phyloP scores from a whole-genome alignment of 2,888 invertebrate genomes.

The Agonopterix subpropinquella region DNA sequence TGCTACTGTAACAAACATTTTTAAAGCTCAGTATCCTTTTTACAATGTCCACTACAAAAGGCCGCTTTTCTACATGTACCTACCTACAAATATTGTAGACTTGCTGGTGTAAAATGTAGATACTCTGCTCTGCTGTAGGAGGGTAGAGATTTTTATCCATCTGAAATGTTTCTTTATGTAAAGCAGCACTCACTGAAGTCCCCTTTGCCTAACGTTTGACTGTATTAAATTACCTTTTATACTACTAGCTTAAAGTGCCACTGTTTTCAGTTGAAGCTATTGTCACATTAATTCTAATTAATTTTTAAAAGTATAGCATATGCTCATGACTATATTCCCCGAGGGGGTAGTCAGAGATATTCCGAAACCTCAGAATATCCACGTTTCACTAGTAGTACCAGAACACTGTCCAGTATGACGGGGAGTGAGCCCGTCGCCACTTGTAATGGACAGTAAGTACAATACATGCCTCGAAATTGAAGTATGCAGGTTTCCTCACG shows the following conservation, averaged over 20 bases:
- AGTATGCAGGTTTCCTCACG: no score
- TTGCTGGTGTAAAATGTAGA: slow-evolving; percentile 6
- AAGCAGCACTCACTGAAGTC: slow-evolving; percentile 13
- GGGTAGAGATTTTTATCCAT: slow-evolving; percentile 9
- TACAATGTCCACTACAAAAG: slow-evolving; percentile 33
- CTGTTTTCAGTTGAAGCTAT: background rate
- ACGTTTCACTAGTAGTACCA: no score
- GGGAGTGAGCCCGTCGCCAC: no score
- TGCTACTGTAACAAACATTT: slow-evolving; percentile 36
- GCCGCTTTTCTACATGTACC: slow-evolving; percentile 20
- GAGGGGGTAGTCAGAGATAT: no score
- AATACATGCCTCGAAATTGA: no score
- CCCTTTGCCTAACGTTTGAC: slow-evolving; percentile 11
- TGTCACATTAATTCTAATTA: no score
- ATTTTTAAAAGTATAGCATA: no score
- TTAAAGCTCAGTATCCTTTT: slow-evolving; percentile 37
- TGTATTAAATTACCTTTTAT: slow-evolving; percentile 13
- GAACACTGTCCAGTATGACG: no score
- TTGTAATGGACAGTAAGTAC: no score
- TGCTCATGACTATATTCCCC: no score
- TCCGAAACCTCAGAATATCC: no score
- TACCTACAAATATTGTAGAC: slow-evolving; percentile 2
- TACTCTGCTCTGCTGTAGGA: background rate
- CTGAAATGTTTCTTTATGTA: slow-evolving; percentile 19
- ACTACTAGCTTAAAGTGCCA: background rate